A percentile compares a stretch with the other conserved stretches of the same genome.
phyloP scores from a whole-genome alignment of 2,888 invertebrate genomes.

The Ferrisia virgata region DNA sequence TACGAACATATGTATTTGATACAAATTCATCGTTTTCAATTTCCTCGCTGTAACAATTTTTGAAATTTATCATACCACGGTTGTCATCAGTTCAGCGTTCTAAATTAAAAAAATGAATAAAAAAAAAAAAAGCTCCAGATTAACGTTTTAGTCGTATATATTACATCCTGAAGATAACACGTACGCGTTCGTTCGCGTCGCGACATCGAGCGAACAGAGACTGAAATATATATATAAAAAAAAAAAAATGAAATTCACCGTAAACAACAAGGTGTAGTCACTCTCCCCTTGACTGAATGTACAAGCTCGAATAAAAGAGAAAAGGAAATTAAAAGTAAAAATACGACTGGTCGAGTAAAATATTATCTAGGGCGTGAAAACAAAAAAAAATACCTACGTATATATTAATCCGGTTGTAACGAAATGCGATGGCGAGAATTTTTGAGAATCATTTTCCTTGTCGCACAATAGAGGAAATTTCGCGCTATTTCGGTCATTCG shows the following conservation, averaged over 20 bases:
- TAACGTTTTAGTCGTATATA: neutral
- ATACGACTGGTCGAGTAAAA: neutral
- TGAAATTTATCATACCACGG: neutral
- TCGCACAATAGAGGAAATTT: neutral
- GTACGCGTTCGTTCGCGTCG: neutral
- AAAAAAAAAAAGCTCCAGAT: neutral
- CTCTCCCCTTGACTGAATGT: neutral
- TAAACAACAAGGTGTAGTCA: neutral
- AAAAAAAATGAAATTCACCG: neutral
- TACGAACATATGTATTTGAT: too few relatives aligned
- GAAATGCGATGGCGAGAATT: neutral
- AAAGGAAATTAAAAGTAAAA: slow-evolving; percentile 12
- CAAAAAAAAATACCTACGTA: neutral
- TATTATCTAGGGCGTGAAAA: neutral
- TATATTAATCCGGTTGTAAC: slow-evolving; percentile 14
- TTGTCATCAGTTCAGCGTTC: neutral
- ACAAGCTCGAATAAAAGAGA: neutral
- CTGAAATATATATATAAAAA: neutral
- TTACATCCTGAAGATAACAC: neutral
- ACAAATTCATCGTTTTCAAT: neutral
- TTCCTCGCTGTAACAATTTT: neutral
- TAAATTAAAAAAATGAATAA: neutral
- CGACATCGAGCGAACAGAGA: neutral
- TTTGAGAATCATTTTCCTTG: neutral
- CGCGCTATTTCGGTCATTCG: neutral